Evolutionary conservation across 2,113 vertebrate species (phyloP).

Genomic region (Brachyistius frenatus): DNA sequence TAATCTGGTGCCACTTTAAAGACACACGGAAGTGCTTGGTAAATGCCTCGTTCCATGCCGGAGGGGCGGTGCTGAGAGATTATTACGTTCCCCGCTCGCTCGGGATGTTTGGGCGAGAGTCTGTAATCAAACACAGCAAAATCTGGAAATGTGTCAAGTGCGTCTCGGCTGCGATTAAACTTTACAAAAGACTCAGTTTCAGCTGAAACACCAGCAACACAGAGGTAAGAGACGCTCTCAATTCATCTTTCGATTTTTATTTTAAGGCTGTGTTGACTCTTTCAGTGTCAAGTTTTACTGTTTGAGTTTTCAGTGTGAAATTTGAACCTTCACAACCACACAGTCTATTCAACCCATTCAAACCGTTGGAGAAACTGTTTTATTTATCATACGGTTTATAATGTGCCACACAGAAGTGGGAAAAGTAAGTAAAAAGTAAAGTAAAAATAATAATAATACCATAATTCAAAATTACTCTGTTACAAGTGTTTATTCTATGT

Average conservation of each 20-base stretch:
- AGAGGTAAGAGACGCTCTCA: conserved; percentile 37
- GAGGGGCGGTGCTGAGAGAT: conserved; percentile 12
- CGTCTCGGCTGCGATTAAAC: not conserved
- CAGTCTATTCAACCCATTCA: not conserved
- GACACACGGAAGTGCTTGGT: not conserved
- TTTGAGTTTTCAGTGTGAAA: not conserved
- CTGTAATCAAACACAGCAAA: not conserved
- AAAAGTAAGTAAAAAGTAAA: too few relatives aligned
- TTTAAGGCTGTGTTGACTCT: not conserved
- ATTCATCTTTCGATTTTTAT: not conserved
- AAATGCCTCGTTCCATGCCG: fast-evolving
- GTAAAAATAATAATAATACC: too few relatives aligned
- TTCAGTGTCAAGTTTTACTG: not conserved
- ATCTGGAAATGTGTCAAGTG: not conserved
- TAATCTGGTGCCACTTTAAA: not conserved
- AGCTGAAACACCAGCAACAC: too few relatives aligned
- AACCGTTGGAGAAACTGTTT: not conserved
- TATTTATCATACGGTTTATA: not conserved
- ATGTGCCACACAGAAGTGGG: too few relatives aligned
- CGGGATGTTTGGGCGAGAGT: not conserved
- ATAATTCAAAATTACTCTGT: too few relatives aligned
- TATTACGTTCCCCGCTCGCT: not conserved
- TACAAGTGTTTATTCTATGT: too few relatives aligned
- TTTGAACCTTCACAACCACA: not conserved
- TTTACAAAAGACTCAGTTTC: not conserved